These are phyloP conservation scores for Melanotaenia duboulayi DNA, from an alignment of 2,113 vertebrate genomes.

Conservation along the genomic window DNA sequence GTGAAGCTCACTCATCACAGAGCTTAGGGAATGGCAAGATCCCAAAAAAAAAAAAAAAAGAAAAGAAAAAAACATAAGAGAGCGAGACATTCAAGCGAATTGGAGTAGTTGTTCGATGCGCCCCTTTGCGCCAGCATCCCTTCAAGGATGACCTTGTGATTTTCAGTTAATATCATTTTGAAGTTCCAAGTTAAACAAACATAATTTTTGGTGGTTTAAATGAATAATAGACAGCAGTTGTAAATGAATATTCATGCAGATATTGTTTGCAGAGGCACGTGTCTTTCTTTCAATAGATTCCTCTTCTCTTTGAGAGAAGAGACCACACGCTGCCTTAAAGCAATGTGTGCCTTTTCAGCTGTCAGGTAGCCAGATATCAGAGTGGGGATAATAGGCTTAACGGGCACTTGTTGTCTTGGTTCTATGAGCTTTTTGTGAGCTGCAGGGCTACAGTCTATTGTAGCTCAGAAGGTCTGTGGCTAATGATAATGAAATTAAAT, in stretches of 20 bases:
- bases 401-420: slow-evolving; percentile 57
- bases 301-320: slow-evolving; percentile 24
- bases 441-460: slow-evolving; percentile 52
- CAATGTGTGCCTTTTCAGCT: slow-evolving; percentile 46
- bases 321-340: slow-evolving; percentile 56
- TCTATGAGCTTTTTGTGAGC: slow-evolving; percentile 44
- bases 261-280: slow-evolving; percentile 27
- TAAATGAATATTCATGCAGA: slow-evolving; percentile 30
- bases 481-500: slow-evolving; percentile 78
- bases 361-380: slow-evolving; percentile 50
- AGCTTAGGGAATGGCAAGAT: slow-evolving; percentile 42
- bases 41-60: not conserved
- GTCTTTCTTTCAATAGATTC: slow-evolving; percentile 19
- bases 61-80: not conserved
- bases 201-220: slow-evolving; percentile 33
- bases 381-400: slow-evolving; percentile 67
- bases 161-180: slow-evolving; percentile 33
- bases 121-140: slow-evolving; percentile 27
- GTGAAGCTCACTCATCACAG: slow-evolving; percentile 39
- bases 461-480: slow-evolving; percentile 55
- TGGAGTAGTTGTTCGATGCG: slow-evolving; percentile 39
- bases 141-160: slow-evolving; percentile 54
- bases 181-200: slow-evolving; percentile 17
- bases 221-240: slow-evolving; percentile 7
- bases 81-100: slow-evolving; percentile 36